Conservation (phyloP, 1,140 invertebrate species). For the Uloborus diversus region DNA sequence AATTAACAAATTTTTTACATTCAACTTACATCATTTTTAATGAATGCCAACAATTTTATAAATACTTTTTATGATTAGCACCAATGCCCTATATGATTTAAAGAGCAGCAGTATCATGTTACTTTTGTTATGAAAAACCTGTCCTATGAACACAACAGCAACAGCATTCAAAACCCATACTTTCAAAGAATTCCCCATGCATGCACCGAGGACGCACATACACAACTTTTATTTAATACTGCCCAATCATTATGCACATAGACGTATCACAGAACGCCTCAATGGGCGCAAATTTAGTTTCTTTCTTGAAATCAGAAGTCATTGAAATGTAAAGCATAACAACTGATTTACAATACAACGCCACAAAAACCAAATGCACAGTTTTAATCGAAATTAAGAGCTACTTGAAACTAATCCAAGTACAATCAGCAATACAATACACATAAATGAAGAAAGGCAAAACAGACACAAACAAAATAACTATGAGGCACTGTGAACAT, state of each 20-base stretch:
- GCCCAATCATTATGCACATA: constrained; percentile 11
- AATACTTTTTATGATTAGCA: constrained; percentile 20
- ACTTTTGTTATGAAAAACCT: constrained; percentile 19
- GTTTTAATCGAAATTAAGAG: too few relatives aligned
- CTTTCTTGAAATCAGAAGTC: background rate
- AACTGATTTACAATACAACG: constrained; percentile 8
- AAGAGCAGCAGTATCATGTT: constrained; percentile 5
- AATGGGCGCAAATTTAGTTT: constrained; percentile 29
- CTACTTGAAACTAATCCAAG: background rate
- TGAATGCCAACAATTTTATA: constrained; percentile 10
- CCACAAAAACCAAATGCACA: too few relatives aligned
- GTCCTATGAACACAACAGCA: constrained; percentile 18
- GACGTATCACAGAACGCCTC: constrained; percentile 52
- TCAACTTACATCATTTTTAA: constrained; percentile 22
- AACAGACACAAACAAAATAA: constrained; percentile 16
- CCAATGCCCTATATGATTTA: constrained; percentile 30
- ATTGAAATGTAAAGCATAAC: constrained; percentile 3
- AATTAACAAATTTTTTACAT: too few relatives aligned
- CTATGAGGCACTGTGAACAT: constrained; percentile 53
- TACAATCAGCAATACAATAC: constrained; percentile 10
- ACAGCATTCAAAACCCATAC: constrained; percentile 6
- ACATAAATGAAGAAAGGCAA: constrained; percentile 5
- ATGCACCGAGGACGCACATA: constrained; percentile 18
- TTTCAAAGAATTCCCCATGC: background rate
- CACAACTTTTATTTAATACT: constrained; percentile 25